A percentile compares a stretch with the other conserved stretches of the same genome.
Evolutionary conservation across 2,797 vertebrate species (phyloP).

Genomic region (Chaunax sp.): DNA sequence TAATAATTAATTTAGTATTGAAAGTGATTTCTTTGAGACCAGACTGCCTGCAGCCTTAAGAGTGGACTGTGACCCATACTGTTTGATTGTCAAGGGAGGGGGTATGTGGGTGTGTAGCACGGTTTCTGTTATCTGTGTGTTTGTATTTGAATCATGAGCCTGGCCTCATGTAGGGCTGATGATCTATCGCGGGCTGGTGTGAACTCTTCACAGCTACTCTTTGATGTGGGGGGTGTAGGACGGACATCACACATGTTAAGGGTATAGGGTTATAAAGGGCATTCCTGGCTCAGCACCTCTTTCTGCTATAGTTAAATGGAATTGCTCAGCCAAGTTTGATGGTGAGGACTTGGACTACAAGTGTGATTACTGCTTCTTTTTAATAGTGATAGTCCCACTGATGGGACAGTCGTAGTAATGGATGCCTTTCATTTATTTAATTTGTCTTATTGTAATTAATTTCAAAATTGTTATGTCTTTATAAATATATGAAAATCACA

Average conservation of each 20-base stretch:
- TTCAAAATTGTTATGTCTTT: neutral
- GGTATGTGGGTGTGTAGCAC: constrained; percentile 38
- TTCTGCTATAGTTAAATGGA: neutral
- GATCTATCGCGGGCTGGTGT: constrained; percentile 52
- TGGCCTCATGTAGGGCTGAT: constrained; percentile 41
- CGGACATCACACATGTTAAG: constrained; percentile 3
- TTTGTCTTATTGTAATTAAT: neutral
- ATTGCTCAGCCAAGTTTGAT: constrained; percentile 4
- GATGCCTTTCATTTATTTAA: no score
- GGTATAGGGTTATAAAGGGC: constrained; percentile 4
- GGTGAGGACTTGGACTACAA: constrained; percentile 11
- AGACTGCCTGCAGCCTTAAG: constrained; percentile 23
- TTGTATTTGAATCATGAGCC: constrained; percentile 65
- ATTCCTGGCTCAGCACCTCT: constrained; percentile 10
- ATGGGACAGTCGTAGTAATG: no score
- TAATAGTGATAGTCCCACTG: no score
- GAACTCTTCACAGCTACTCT: constrained; percentile 43
- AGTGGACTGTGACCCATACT: constrained; percentile 27
- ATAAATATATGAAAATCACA: constrained; percentile 8
- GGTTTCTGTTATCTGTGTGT: constrained; percentile 45
- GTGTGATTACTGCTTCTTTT: constrained; percentile 39
- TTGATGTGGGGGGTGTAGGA: constrained; percentile 9
- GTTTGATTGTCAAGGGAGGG: constrained; percentile 59
- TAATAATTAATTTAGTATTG: constrained; percentile 7
- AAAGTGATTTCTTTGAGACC: constrained; percentile 39